Base-by-base conservation (phyloP, 2,113 vertebrate genomes). In the Dicerorhinus sumatrensis region DNA sequence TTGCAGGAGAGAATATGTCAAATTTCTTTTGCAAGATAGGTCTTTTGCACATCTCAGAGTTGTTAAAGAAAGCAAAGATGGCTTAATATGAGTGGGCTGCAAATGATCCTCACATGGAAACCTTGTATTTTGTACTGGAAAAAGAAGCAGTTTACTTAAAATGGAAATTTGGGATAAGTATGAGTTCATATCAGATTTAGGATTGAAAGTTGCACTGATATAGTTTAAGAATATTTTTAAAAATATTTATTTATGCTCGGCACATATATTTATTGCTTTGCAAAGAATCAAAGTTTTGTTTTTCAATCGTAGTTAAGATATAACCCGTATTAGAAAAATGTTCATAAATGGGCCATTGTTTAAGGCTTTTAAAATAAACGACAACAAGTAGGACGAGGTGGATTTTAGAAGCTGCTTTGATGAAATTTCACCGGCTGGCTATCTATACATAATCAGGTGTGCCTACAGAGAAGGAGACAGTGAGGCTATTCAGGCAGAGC, bases 401-500 rank as follows among this genome's bases (percentile, higher is more conserved):
- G 80, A 82, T 95, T 98, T 97, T 76, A 92, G 76, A 51, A 85
- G 77, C 29, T 56, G 62, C 80, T 77, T 92, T 88, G 93, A 80
- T 96, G 90, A 97, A 97, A 96, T 95, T 87, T 96, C 84, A 94
- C 83, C 46, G 0, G 87, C 87, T 81, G 39, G 58, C 87, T 97
- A 62, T 96, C 94, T 54, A 25, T 17, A 77, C 33, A 56, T 25
- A 48, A 72, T 81, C 96, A 96, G 87, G 95, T 94, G 75, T 87
- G 81, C 80, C 60, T 54, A n/a, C 63, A 63, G 86, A 81, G 89
- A 77, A 21, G 70, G 33, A 0, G 1, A 96, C 96, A 97, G 94
- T 58, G 90, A 83, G 31, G 25, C 87, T 20, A 90, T 98, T 98
- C 95, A 97, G 79, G 63, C 56, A 31, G 48, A 89, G 60, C 48